Base-by-base conservation (phyloP, 2,888 invertebrate species). In the Campoplex nolae region DNA sequence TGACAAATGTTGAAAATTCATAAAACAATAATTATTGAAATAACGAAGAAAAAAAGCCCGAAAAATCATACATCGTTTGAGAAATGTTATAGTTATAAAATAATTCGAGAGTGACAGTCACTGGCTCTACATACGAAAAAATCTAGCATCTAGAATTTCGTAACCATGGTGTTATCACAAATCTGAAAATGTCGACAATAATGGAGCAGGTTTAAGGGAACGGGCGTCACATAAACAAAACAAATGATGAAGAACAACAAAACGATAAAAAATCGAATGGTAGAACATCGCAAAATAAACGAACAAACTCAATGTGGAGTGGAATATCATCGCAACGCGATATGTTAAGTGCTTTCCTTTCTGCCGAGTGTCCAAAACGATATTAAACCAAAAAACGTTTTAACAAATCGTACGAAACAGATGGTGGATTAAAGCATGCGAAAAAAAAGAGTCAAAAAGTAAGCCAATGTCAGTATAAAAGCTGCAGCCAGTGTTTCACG, bases 291-390 rank as follows among this genome's bases (percentile, higher is more conserved):
- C 91, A 93, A 93, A 91, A 90, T 90, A 92, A 91, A 90, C 85
- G 89, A 91, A 93, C 91, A 77, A 93, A 94, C 91, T 85, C 65
- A 93, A 92, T 78, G 91, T 92, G 91, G 85, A 91, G 91, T 93
- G 91, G 83, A 89, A 79, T 54, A 75, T 87, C 54, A 89, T 89
- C 71, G 87, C 85, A 81, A 82, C 81, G 89, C 80, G 84, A 89
- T 88, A 90, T 84, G 89, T 90, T 54, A 89, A 89, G 91, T 90
- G 89, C 90, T 88, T 87, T 86, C 76, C 88, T 84, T 56, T 82
- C 82, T 85, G 86, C 76, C 76, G 71, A 85, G 68, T 86, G 86
- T 78, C 38, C 35, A 45, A 58, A 81, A 77, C 81, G 88, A 82
- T 54, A 81, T 80, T 74, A 83, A 86, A 70, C 68, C 73, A 84